Base-by-base conservation (phyloP, 1,140 invertebrate species). In the Cryptotermes secundus region DNA sequence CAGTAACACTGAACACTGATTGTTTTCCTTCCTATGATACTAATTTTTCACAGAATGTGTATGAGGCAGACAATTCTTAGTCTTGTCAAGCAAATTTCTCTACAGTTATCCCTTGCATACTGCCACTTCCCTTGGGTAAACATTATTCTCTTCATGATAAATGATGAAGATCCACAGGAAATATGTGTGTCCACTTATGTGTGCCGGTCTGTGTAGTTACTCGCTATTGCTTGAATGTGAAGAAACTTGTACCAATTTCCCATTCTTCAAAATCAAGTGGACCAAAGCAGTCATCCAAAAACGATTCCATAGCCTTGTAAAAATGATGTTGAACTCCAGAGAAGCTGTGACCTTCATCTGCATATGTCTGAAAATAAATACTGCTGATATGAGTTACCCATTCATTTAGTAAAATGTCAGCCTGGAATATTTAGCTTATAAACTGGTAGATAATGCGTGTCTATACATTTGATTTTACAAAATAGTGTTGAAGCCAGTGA, bases 211-310 rank as follows among this genome's bases (percentile, higher is more conserved):
- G 10, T 81, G 19, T 34, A 22, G 53, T 4, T 80, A 34, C 34
- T 72, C 36, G 79, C 83, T 84, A 84, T 82, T 84, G 84, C 53
- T 84, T 84, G 45, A 84, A 84, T 42, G 31, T 84, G 82, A 85
- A 85, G 65, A 85, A 80, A 65, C 85, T 83, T 35, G 85, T 85
- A 38, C 85, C 85, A 24, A 83, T 31, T 79, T 95, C 94, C 94
- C 94, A 95, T 86, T 95, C 94, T 45, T 93, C 93, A 65, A 94
- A 90, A 81, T 95, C 93, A 59, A 93, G 90, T 35, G 94, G 93
- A 7, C 94, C 94, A 87, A 96, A 96, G 88, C 95, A 96, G 83
- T 95, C 94, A 87, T 95, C 94, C 88, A 97, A 94, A 90, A 97
- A 98, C 86, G 94, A 92, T 88, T 97, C 96, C 92, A 97, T 94